Conservation (phyloP, 2,113 vertebrate species). For the Mesocricetus auratus region DNA sequence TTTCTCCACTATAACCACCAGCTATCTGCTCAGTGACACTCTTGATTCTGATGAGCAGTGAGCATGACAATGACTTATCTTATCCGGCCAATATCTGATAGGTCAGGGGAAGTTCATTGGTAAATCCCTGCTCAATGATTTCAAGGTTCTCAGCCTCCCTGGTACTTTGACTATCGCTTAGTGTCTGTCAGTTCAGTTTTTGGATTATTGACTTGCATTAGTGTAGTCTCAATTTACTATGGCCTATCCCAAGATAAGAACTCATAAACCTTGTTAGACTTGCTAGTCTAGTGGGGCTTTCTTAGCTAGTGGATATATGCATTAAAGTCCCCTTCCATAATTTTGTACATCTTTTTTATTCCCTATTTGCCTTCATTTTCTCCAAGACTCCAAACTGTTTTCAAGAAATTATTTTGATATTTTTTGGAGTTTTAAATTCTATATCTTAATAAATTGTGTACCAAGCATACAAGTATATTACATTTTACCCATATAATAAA, state of each 20-base stretch:
- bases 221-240: background rate
- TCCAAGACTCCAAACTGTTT: background rate
- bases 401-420: constrained; percentile 14
- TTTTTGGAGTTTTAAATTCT: background rate
- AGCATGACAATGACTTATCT: background rate
- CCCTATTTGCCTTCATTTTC: background rate
- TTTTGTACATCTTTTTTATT: background rate
- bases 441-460: background rate
- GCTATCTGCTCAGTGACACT: background rate
- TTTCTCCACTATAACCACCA: background rate
- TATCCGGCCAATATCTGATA: background rate
- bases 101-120: background rate
- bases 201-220: background rate
- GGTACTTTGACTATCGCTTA: background rate
- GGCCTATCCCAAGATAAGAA: background rate
- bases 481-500: constrained; percentile 7
- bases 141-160: background rate
- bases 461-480: background rate
- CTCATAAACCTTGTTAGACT: background rate
- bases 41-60: background rate
- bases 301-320: background rate
- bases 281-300: background rate
- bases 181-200: background rate
- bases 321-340: background rate
- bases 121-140: background rate